Evolutionary conservation across 2,888 invertebrate genomes (phyloP), one percentile per base, ranked within the genome.

Genomic region (Hipparchia semele): DNA sequence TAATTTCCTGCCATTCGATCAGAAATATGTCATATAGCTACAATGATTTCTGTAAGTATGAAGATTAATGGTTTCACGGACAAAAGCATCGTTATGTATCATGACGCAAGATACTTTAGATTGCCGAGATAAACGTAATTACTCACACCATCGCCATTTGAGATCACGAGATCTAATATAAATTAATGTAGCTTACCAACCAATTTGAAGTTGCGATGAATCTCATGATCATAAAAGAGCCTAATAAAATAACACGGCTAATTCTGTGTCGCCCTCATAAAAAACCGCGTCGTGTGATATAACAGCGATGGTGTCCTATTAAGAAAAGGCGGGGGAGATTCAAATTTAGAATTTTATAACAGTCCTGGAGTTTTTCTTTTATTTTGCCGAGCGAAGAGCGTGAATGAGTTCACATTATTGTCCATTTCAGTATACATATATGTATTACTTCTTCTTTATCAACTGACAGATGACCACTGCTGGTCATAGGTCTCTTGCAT

Each of bases 261-360:
- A 73, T 67, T 56, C 64, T 53, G 62, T 58, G 13, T 67, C 70
- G 65, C 70, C 58, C 46, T 70, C 53, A 68, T 79, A 74, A 76
- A 81, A 84, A 84, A 81, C 76, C 76, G 77, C 77, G 76, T 76
- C 77, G 76, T 73, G 83, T 87, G 84, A 86, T 83, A 86, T 87
- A 86, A 86, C 82, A 80, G 80, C 80, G 82, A 85, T 83, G 80
- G 80, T 80, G 83, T 82, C 81, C 82, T 81, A 81, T 80, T 81
- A 78, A 80, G 80, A 80, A 80, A 76, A 80, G 77, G 82, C 87
- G 86, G 86, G 85, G 82, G 85, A 84, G 86, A 85, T 90, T 89
- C 86, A 89, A 90, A 90, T 87, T 87, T 92, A 92, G 92, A 92
- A 90, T 87, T 92, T 91, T 91, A 92, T 91, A 92, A 88, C 86